A percentile compares a stretch with the other conserved stretches of the same genome.
phyloP scores from a whole-genome alignment of 1,140 invertebrate species.

The Heliconius eleuchia region DNA sequence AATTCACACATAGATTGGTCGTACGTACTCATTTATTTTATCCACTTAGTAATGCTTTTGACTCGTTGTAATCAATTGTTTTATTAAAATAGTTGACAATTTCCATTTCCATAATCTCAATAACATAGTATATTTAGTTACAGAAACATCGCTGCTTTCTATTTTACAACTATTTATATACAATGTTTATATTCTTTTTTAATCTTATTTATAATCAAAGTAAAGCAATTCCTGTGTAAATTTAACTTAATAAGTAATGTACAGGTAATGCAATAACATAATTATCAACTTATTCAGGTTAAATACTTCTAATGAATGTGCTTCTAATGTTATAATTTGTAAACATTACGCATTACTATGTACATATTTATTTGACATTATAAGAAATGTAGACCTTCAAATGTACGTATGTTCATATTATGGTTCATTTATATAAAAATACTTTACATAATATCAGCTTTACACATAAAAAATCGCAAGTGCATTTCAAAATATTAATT shows the following conservation, averaged over 20 bases:
- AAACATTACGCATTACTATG: background rate
- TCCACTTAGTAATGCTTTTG: background rate
- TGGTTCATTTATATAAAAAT: background rate
- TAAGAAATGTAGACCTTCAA: background rate
- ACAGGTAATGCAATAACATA: background rate
- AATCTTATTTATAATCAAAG: background rate
- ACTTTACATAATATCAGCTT: too few relatives aligned
- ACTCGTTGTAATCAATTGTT: background rate
- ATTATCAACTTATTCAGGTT: conserved; percentile 2
- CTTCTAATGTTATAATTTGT: conserved; percentile 13
- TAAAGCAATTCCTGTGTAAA: conserved; percentile 4
- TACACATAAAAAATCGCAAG: too few relatives aligned
- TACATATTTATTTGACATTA: background rate
- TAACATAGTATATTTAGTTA: background rate
- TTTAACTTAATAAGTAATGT: background rate
- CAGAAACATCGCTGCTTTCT: background rate
- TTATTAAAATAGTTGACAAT: background rate
- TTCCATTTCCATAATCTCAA: background rate
- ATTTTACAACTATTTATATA: background rate
- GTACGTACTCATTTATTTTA: conserved; percentile 10
- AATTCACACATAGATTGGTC: background rate
- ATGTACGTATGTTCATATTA: background rate
- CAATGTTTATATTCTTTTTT: background rate
- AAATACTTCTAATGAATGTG: background rate
- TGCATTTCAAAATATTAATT: too few relatives aligned